These are phyloP conservation scores for Eupithecia exiguata DNA, from an alignment of 2,888 invertebrate genomes.

Conservation along the genomic window DNA sequence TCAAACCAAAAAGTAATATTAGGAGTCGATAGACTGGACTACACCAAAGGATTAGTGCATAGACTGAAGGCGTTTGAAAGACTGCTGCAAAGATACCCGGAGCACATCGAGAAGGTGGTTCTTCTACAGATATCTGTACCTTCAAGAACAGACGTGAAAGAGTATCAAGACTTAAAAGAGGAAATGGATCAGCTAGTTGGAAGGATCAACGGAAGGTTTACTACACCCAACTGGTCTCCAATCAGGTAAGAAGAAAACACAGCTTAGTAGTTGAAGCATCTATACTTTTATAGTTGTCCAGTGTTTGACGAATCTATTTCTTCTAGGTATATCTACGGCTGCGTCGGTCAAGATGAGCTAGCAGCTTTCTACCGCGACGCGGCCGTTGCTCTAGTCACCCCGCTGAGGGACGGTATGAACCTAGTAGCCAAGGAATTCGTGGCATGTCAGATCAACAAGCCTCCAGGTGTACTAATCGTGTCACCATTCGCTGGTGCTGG, in stretches of 20 bases:
- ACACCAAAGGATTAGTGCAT: slow-evolving; percentile 95
- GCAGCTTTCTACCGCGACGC: slow-evolving; percentile 94
- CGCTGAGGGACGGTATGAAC: slow-evolving; percentile 95
- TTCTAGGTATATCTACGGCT: slow-evolving; percentile 91
- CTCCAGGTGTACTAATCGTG: slow-evolving; percentile 93
- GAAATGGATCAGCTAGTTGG: slow-evolving; percentile 96
- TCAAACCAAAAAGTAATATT: slow-evolving; percentile 90
- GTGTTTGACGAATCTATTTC: slow-evolving; percentile 17
- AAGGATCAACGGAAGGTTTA: slow-evolving; percentile 93
- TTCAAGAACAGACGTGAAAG: slow-evolving; percentile 94
- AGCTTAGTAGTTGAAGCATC: neutral
- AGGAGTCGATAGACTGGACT: slow-evolving; percentile 95
- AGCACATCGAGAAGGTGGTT: slow-evolving; percentile 92
- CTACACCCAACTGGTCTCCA: slow-evolving; percentile 96
- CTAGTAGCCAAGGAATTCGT: slow-evolving; percentile 96
- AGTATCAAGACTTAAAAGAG: slow-evolving; percentile 94
- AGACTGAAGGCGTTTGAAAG: slow-evolving; percentile 91
- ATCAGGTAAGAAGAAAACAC: slow-evolving; percentile 82
- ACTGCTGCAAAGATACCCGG: slow-evolving; percentile 91
- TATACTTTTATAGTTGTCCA: neutral
- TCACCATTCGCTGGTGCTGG: slow-evolving; percentile 97
- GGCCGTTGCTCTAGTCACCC: slow-evolving; percentile 94
- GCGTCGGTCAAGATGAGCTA: slow-evolving; percentile 92
- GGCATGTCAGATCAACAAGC: slow-evolving; percentile 94
- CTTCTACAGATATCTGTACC: slow-evolving; percentile 94